Conservation (phyloP, 1,140 invertebrate genomes). For the Pseudomyrmex dendroicus region DNA sequence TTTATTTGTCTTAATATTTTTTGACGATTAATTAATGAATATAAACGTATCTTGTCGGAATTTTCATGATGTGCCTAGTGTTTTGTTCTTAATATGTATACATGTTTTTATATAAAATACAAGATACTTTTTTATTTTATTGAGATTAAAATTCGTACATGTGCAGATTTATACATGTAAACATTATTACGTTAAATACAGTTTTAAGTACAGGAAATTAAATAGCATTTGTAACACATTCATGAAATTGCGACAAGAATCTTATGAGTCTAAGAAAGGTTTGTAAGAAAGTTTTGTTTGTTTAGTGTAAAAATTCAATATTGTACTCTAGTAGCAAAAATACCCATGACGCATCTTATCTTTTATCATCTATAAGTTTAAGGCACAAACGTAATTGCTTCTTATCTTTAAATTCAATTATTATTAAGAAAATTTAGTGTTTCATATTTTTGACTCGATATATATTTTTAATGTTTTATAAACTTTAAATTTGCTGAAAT, state of each 20-base stretch:
- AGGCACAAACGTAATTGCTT: not conserved
- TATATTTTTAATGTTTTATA: not conserved
- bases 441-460: not conserved
- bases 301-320: slow-evolving; percentile 7
- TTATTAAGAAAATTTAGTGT: not conserved
- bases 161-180: no score
- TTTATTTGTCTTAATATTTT: slow-evolving; percentile 24
- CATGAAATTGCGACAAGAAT: not conserved
- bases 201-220: no score
- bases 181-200: no score
- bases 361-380: not conserved
- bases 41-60: slow-evolving; percentile 46
- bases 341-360: not conserved
- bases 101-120: not conserved
- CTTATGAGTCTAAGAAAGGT: not conserved
- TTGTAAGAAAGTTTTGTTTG: not conserved
- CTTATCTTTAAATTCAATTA: not conserved
- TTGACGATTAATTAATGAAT: slow-evolving; percentile 12
- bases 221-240: not conserved
- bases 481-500: not conserved
- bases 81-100: slow-evolving; percentile 4
- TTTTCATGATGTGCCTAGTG: slow-evolving; percentile 8
- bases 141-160: no score
- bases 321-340: not conserved
- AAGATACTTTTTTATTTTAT: no score